Evolutionary conservation across 1,140 invertebrate species (phyloP), one percentile per base, ranked within the genome.

Genomic region (Mya arenaria): DNA sequence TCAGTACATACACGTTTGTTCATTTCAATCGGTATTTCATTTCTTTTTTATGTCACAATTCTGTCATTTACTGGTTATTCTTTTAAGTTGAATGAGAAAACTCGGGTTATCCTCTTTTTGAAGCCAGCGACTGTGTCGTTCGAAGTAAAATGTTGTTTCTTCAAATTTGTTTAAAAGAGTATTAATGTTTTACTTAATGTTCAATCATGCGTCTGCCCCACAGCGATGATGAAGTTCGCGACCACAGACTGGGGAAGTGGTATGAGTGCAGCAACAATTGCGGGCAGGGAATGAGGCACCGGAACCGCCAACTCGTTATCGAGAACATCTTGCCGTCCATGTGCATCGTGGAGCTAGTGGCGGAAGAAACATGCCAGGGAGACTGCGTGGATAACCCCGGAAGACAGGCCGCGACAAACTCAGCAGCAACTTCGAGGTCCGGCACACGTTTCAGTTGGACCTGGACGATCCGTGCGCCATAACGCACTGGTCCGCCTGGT

Each of bases 181-280:
- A n/a, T n/a, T n/a, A n/a, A n/a, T n/a, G n/a, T n/a, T n/a, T n/a
- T n/a, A n/a, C n/a, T n/a, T n/a, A n/a, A n/a, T n/a, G n/a, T n/a
- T n/a, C n/a, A n/a, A n/a, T n/a, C n/a, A n/a, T n/a, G 41, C 56
- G 55, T 58, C 41, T 48, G 19, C 1, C 25, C 83, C 84, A 83
- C 89, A 85, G 93, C 93, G 84, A 92, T 91, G 87, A 91, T 91
- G 66, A 93, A 94, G 83, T 95, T 94, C 89, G 89, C 92, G 4
- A 93, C 94, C 0, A 92, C 91, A 15, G 89, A 91, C 23, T 96
- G 95, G 95, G 90, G 1, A 90, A 92, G 23, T 95, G 95, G 95
- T 92, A 92, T 1, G 92, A 92, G 17, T 95, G 95, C 87, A 93
- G 92, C 32, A 94, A 92, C 4, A 94, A 93, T 0, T 95, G 95